Percentiles rank a stretch among this genome's conserved stretches.
Evolutionary conservation across 2,113 vertebrate genomes (phyloP).

Genomic region (Hippoglossus stenolepis): DNA sequence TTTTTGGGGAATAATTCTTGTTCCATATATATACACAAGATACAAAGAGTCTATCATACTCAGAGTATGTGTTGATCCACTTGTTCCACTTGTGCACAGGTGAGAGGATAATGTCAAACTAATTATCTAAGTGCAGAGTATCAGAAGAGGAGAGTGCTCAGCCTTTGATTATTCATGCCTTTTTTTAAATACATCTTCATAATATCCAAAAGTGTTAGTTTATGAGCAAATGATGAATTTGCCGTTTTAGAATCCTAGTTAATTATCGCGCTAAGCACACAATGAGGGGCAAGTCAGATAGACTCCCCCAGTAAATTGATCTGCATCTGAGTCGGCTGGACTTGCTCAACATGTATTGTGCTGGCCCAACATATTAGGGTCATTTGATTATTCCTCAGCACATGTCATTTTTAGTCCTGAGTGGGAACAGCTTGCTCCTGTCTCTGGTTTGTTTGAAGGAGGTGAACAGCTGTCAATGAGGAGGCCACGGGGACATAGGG

Average conservation of each 20-base stretch:
- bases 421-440: conserved; percentile 73
- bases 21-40: neutral
- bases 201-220: conserved; percentile 40
- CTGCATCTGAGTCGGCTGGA: conserved; percentile 15
- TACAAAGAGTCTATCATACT: neutral
- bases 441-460: conserved; percentile 66
- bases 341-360: conserved; percentile 29
- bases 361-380: conserved; percentile 6
- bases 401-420: conserved; percentile 65
- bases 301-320: conserved; percentile 5
- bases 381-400: conserved; percentile 63
- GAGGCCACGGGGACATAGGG: conserved; percentile 46
- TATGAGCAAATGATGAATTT: conserved; percentile 19
- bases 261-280: conserved; percentile 26
- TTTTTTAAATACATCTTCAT: conserved; percentile 38
- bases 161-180: conserved; percentile 68
- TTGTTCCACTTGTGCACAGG: conserved; percentile 63
- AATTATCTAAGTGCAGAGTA: conserved; percentile 65
- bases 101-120: conserved; percentile 76
- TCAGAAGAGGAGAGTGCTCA: conserved; percentile 58
- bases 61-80: conserved; percentile 24
- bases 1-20: neutral
- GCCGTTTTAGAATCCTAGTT: conserved; percentile 24
- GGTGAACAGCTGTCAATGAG: conserved; percentile 76
- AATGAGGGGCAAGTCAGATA: conserved; percentile 27